Percentiles rank a stretch among this genome's conserved stretches.
Evolutionary conservation across 2,797 vertebrate genomes (phyloP).

Genomic region (Spatula clypeata): DNA sequence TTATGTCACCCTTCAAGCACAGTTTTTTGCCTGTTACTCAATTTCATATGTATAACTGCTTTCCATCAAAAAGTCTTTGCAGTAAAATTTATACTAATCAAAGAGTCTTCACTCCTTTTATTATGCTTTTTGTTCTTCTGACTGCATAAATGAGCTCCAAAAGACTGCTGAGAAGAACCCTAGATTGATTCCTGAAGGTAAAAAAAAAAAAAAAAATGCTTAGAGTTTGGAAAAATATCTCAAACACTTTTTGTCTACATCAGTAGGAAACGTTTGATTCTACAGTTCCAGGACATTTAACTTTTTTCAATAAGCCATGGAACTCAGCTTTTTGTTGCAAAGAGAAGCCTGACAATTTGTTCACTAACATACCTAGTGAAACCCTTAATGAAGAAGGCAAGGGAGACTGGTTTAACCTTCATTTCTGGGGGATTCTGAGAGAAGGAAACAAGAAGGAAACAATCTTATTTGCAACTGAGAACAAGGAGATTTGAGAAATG

Average conservation of each 20-base stretch:
- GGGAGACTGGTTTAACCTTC: not conserved
- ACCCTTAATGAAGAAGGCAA: not conserved
- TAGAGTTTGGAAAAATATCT: not conserved
- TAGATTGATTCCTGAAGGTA: fast-evolving
- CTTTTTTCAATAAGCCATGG: not conserved
- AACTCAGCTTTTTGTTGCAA: not conserved
- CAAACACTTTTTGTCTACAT: not conserved
- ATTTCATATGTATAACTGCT: not conserved
- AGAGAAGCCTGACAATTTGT: not conserved
- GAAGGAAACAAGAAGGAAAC: not conserved
- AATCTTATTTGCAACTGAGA: not conserved
- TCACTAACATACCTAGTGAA: fast-evolving
- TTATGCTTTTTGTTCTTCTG: not conserved
- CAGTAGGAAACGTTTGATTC: not conserved
- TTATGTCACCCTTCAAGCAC: not conserved
- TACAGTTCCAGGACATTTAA: not conserved
- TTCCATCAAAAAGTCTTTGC: not conserved
- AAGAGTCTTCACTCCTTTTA: not conserved
- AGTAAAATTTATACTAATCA: not conserved
- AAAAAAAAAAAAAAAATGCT: not conserved
- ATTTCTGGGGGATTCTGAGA: fast-evolving
- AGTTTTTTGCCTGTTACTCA: not conserved
- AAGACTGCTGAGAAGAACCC: not conserved
- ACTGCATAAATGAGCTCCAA: not conserved
- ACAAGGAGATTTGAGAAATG: not conserved